Evolutionary conservation across 2,888 invertebrate genomes (phyloP), one percentile per base, ranked within the genome.

Genomic region (Volucella inflata): DNA sequence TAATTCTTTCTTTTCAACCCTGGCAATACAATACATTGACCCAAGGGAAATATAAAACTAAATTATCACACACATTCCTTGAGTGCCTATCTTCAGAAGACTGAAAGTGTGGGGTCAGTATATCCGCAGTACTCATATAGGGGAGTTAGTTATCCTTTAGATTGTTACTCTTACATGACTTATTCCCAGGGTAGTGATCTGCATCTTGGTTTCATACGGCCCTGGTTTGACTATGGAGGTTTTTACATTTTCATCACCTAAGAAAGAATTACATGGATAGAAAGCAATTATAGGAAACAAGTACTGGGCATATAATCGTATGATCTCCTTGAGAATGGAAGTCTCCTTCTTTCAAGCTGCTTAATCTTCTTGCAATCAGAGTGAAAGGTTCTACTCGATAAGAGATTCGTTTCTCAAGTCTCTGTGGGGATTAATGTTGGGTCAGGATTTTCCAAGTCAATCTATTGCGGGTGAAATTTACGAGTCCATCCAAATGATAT

Each of bases 31-130:
- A 59, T 48, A 40, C 68, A 21, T 14, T 46, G 68, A 10, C 68
- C 17, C 60, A 2, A 30, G 76, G 60, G 76, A 77, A 77, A 70
- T 77, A 77, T 67, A 17, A 60, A 68, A 77, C 44, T 60, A 60
- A 68, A 77, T 70, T 59, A 68, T 50, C 74, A 44, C 36, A 64
- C 36, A 16, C 40, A 44, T 55, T 42, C 48, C 12, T 36, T 17
- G 36, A 40, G 30, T 44, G 64, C 64, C 46, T 64, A 50, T 60
- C 12, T 16, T 42, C 17, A n/a, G 44, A 30, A 60, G 42, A 60
- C 65, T 51, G 9, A 51, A 65, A 21, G 17, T 21, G 17, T 51
- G 17, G 17, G 50, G 4, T 10, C 50, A 17, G 38, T 17, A 16
- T 17, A 21, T 40, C 40, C 50, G 8, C 21, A 30, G 30, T 6